Percentiles rank a stretch among this genome's conserved stretches.
Evolutionary conservation across 2,113 vertebrate genomes (phyloP).

Genomic region (Chionodraco myersi): DNA sequence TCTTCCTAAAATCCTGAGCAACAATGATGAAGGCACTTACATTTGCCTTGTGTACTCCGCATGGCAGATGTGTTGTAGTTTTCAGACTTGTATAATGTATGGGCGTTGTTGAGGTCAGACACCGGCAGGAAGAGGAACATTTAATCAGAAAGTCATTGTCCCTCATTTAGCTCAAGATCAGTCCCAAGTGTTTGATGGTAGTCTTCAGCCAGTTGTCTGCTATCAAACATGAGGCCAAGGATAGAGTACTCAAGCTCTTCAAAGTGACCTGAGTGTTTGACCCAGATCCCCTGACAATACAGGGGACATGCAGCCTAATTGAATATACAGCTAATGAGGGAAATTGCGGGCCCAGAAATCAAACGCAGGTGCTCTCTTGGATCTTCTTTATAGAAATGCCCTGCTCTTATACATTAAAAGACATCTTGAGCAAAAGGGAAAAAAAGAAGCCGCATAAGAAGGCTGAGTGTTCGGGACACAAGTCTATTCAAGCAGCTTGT

Average conservation of each 20-base stretch:
- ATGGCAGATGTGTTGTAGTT: constrained; percentile 19
- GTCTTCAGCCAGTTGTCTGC: constrained; percentile 42
- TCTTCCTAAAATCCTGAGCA: constrained; percentile 3
- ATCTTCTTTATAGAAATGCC: constrained; percentile 56
- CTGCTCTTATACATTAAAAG: constrained; percentile 60
- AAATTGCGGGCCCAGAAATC: constrained; percentile 62
- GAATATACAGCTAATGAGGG: constrained; percentile 70
- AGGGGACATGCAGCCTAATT: constrained; percentile 54
- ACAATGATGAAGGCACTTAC: constrained; percentile 11
- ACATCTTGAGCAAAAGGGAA: constrained; percentile 38
- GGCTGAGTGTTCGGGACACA: constrained; percentile 17
- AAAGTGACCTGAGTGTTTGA: constrained; percentile 67
- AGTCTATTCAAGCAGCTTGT: constrained; percentile 45
- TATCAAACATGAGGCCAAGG: constrained; percentile 47
- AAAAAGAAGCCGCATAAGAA: neutral
- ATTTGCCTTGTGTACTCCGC: neutral
- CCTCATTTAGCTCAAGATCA: constrained; percentile 53
- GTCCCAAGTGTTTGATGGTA: constrained; percentile 67
- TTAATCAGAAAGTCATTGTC: constrained; percentile 56
- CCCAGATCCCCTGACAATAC: constrained; percentile 60
- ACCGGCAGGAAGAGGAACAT: constrained; percentile 28
- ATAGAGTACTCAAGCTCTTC: constrained; percentile 55
- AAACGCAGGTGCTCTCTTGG: constrained; percentile 70
- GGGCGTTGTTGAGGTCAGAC: constrained; percentile 15
- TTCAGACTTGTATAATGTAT: neutral